A percentile compares a stretch with the other conserved stretches of the same genome.
These are phyloP conservation scores for Astreopora myriophthalma DNA, from an alignment of 64 coral and sea anemone species.

Conservation along the genomic window DNA sequence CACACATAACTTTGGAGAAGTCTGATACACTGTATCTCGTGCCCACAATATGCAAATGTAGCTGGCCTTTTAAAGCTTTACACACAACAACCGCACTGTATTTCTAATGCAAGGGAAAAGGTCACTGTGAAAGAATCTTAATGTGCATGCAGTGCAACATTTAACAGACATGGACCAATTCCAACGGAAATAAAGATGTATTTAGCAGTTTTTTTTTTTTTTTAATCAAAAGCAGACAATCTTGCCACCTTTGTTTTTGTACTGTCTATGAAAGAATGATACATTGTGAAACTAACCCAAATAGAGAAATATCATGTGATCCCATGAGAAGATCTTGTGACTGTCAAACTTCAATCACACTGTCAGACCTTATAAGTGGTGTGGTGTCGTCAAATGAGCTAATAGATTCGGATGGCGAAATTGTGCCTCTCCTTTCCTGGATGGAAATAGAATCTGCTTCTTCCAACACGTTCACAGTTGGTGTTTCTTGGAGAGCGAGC, in stretches of 20 bases:
- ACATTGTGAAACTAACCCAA: not conserved
- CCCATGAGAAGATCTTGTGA: not conserved
- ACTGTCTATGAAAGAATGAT: too few species aligned
- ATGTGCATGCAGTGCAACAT: too few species aligned
- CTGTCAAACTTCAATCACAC: not conserved
- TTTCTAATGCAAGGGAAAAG: too few species aligned
- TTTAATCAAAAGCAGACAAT: too few species aligned
- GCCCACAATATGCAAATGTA: not conserved
- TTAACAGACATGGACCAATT: too few species aligned
- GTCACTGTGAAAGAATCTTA: too few species aligned
- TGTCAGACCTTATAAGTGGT: slow-evolving; percentile 4
- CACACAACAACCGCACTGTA: too few species aligned
- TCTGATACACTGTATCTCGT: not conserved
- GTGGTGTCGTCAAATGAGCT: slow-evolving; percentile 20
- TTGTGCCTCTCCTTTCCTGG: not conserved
- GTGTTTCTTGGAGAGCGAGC: not conserved
- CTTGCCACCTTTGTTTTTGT: too few species aligned
- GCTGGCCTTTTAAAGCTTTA: too few species aligned
- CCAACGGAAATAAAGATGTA: too few species aligned
- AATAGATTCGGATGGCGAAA: slow-evolving; percentile 24
- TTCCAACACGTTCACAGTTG: not conserved
- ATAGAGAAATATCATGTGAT: not conserved
- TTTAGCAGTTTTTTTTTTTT: too few species aligned
- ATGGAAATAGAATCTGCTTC: not conserved
- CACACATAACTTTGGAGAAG: not conserved